Base-by-base conservation (phyloP, 2,113 vertebrate genomes). In the Polypterus bichir region DNA sequence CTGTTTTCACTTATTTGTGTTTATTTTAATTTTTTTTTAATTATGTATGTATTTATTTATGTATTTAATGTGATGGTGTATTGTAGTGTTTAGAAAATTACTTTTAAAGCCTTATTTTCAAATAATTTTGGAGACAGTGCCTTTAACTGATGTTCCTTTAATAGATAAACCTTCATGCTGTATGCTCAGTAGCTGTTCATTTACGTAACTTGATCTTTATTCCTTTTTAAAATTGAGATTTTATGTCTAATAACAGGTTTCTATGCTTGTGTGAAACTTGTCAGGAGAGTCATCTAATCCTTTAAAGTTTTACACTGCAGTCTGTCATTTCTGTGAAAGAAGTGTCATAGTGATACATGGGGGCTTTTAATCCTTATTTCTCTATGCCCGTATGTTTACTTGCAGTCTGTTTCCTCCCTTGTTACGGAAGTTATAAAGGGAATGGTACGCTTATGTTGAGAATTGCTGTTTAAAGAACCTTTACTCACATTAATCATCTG, bases 331-430 rank as follows among this genome's bases (percentile, higher is more conserved):
- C 60, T 68, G 86, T 79, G 86, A 87, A 85, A 76, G 80, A 61
- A 67, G 76, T 86, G 81, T 87, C 83, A 85, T 62, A 11, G 72
- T 86, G 85, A 86, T 85, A 72, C 79, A 87, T 85, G 77, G 81
- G 71, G 65, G 69, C 77, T 76, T 78, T 52, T 85, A 85, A 87
- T 87, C 80, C 79, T 73, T 48, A 70, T 73, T 52, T 76, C 73
- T 77, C 78, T 80, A 81, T 84, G 78, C 80, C 79, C 81, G 79
- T 76, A 82, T 82, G 81, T 84, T 86, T 82, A 81, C 81, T 71
- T 75, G 74, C 69, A 74, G 76, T 71, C 74, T 71, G 75, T 81
- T 86, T 86, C 85, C 85, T 83, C 65, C 75, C 78, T 27, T 63
- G 77, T 83, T 77, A 83, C 81, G 81, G 77, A 76, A 70, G 72